Evolutionary conservation across 2,113 vertebrate species (phyloP).

Genomic region (Rhinoderma darwinii): DNA sequence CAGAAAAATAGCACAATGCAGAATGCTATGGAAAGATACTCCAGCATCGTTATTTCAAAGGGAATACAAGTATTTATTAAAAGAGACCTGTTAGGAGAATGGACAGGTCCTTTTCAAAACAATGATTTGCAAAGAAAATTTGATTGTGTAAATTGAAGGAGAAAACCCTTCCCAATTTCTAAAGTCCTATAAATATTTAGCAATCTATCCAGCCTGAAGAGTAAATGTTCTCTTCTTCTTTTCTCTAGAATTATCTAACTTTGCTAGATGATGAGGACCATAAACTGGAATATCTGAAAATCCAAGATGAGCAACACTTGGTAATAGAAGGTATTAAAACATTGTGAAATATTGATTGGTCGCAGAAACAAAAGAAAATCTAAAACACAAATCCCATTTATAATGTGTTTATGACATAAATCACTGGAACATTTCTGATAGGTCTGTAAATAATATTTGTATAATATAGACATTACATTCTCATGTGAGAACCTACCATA

Average conservation of each 20-base stretch:
- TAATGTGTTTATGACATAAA: neutral
- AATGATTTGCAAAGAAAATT: too few species aligned
- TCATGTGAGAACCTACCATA: neutral
- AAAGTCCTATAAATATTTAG: too few species aligned
- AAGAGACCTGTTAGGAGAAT: too few species aligned
- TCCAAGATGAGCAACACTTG: conserved; percentile 95
- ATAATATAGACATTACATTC: neutral
- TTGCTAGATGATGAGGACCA: conserved; percentile 97
- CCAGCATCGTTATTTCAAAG: too few species aligned
- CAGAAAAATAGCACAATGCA: too few species aligned
- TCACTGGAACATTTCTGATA: neutral
- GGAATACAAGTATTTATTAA: too few species aligned
- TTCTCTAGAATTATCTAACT: conserved; percentile 91
- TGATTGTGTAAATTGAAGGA: too few species aligned
- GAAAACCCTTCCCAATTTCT: too few species aligned
- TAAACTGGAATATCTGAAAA: conserved; percentile 92
- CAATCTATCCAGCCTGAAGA: too few species aligned
- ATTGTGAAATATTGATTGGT: neutral
- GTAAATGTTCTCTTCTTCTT: neutral
- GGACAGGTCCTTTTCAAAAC: too few species aligned
- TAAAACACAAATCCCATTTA: neutral
- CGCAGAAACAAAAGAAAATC: neutral
- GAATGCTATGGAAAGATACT: too few species aligned
- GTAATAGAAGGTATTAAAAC: conserved; percentile 90
- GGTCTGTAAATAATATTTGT: neutral